A percentile compares a stretch with the other conserved stretches of the same genome.
phyloP scores from a whole-genome alignment of 2,888 invertebrate species.

The Sarcophaga rosellei region DNA sequence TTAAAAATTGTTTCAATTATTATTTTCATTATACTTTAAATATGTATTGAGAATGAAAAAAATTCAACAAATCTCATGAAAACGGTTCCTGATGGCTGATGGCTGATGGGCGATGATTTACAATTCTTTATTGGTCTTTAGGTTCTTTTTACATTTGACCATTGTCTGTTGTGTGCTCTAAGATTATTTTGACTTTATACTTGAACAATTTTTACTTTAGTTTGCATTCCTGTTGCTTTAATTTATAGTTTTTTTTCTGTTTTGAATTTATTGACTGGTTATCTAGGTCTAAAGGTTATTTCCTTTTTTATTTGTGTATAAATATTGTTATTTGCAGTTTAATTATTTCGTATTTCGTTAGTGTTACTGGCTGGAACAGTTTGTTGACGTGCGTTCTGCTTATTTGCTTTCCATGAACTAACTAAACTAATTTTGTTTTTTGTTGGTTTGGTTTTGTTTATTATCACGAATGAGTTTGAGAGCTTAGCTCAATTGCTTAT shows the following conservation, averaged over 20 bases:
- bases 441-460: slow-evolving; percentile 25
- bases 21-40: slow-evolving; percentile 7
- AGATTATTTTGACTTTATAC: not conserved
- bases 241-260: slow-evolving; percentile 37
- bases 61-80: too few relatives aligned
- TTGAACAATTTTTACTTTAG: not conserved
- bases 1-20: slow-evolving; percentile 16
- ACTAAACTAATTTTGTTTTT: slow-evolving; percentile 52
- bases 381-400: slow-evolving; percentile 66
- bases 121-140: slow-evolving; percentile 15
- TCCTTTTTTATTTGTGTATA: slow-evolving; percentile 41
- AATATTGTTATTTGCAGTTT: slow-evolving; percentile 29
- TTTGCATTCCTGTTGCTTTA: slow-evolving; percentile 40
- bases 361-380: slow-evolving; percentile 38
- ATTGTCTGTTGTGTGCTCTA: not conserved
- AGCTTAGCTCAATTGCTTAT: slow-evolving; percentile 54
- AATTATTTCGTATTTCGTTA: slow-evolving; percentile 36
- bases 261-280: slow-evolving; percentile 62
- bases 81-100: too few relatives aligned
- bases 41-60: too few relatives aligned
- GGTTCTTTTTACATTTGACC: not conserved
- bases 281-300: slow-evolving; percentile 62
- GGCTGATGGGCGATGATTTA: not conserved
- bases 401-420: slow-evolving; percentile 66
- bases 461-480: slow-evolving; percentile 44